These are phyloP conservation scores for Lagria hirta DNA, from an alignment of 2,888 invertebrate species.

Conservation along the genomic window DNA sequence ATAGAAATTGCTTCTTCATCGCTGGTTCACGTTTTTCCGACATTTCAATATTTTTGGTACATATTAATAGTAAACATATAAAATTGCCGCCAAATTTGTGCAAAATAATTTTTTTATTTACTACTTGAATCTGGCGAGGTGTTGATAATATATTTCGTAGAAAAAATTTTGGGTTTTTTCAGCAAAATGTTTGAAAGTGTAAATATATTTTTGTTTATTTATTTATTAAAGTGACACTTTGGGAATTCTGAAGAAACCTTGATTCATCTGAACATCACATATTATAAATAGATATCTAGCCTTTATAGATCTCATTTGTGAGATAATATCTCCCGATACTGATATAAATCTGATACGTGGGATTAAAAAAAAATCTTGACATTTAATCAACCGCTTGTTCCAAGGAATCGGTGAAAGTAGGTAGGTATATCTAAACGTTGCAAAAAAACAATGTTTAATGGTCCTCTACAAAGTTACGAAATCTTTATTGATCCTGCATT, in stretches of 20 bases:
- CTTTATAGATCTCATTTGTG: not conserved
- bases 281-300: not conserved
- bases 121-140: no score
- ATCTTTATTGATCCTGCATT: conserved; percentile 9
- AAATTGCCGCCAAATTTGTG: conserved; percentile 26
- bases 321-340: conserved; percentile 29
- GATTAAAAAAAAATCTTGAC: conserved; percentile 11
- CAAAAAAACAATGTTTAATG: conserved; percentile 21
- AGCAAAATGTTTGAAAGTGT: no score
- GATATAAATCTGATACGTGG: conserved; percentile 22
- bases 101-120: conserved; percentile 27
- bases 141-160: no score
- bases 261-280: conserved; percentile 26
- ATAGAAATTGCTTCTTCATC: no score
- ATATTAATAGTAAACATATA: no score
- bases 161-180: no score
- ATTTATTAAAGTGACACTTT: conserved; percentile 42
- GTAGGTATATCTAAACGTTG: conserved; percentile 6
- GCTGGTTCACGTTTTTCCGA: no score
- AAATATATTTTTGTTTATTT: conserved; percentile 33
- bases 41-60: no score
- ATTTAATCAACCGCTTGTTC: conserved; percentile 3
- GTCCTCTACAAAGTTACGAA: conserved; percentile 16
- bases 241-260: conserved; percentile 32
- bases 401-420: conserved; percentile 18